Conservation (phyloP, 1,140 invertebrate genomes). For the Protaetia brevitarsis region DNA sequence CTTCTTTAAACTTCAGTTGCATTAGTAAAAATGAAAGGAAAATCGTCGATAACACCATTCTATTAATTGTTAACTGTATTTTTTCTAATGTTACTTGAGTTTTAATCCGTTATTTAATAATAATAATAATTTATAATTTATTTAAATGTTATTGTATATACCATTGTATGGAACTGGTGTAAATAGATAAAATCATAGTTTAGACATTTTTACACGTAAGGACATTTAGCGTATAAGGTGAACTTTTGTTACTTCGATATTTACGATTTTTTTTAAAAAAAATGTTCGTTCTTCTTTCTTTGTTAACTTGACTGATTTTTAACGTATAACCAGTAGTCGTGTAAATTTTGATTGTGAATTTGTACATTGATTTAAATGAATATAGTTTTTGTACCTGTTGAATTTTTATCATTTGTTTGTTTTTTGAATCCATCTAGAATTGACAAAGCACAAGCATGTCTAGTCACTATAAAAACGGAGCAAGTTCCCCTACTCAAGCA, state of each 20-base stretch:
- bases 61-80: background rate
- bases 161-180: background rate
- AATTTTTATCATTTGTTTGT: background rate
- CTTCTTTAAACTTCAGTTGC: background rate
- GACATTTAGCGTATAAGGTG: background rate
- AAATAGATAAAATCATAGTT: background rate
- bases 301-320: background rate
- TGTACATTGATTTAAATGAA: background rate
- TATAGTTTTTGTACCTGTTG: conserved; percentile 18
- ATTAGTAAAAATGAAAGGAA: background rate
- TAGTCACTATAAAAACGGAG: no score
- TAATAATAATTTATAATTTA: conserved; percentile 10
- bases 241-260: background rate
- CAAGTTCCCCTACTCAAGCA: no score
- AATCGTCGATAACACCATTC: background rate
- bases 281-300: background rate
- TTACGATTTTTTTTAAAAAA: background rate
- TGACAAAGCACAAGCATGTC: no score
- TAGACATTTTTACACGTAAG: background rate
- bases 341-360: background rate
- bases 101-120: background rate
- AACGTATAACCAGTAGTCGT: background rate
- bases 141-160: conserved; percentile 16
- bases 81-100: background rate
- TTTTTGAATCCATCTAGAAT: background rate